Evolutionary conservation across 2,888 invertebrate genomes (phyloP).

Genomic region (Rotaria macrura): DNA sequence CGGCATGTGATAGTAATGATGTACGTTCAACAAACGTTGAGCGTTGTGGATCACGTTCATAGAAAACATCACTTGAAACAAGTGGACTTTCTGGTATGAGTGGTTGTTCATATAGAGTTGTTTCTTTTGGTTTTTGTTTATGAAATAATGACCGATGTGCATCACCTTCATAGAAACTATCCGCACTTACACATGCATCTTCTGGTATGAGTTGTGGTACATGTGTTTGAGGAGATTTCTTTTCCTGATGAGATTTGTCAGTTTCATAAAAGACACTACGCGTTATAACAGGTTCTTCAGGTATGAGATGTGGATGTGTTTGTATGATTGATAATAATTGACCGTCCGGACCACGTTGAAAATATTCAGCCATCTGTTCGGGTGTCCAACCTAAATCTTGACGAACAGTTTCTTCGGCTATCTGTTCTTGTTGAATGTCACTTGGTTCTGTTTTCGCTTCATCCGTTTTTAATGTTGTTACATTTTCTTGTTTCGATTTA

Average conservation of each 20-base stretch:
- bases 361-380: conserved; percentile 8
- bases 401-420: no score
- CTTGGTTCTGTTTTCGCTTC: neutral
- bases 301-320: neutral
- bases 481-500: neutral
- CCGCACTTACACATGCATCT: neutral
- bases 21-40: neutral
- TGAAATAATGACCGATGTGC: neutral
- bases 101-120: neutral
- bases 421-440: neutral
- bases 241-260: neutral
- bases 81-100: conserved; percentile 8
- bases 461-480: neutral
- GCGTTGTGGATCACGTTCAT: neutral
- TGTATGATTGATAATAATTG: neutral
- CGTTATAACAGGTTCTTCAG: neutral
- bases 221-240: neutral
- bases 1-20: neutral
- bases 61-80: conserved; percentile 1
- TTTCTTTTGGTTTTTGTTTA: neutral
- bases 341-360: neutral
- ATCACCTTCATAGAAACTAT: conserved; percentile 8
- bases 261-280: neutral
- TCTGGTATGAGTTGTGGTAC: neutral
- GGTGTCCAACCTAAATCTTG: neutral